Evolutionary conservation across 2,797 vertebrate genomes (phyloP), one percentile per base, ranked within the genome.

Genomic region (Gila robusta): DNA sequence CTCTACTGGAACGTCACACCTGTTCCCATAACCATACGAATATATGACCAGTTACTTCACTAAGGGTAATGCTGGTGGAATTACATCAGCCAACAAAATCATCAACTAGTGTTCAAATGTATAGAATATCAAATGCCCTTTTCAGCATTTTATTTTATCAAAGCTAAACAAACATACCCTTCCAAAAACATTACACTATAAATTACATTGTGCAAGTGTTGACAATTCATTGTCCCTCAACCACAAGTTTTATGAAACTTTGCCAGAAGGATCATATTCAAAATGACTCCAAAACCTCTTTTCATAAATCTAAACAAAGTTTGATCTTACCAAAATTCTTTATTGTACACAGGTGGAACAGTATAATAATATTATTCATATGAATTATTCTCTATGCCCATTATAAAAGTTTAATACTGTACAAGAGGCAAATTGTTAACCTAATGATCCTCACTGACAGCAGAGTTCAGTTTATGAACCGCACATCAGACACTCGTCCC

Each of bases 401-500:
- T 41, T 47, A 67, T 52, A 84, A 83, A 70, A 84, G 11, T 6
- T 14, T 21, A 70, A 70, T 47, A 47, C 83, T 72, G 76, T 85
- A 79, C 76, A 85, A 79, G 19, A 70, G 6, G 26, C 12, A 56
- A 12, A 78, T 23, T 16, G 28, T 6, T 7, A 84, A 52, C 28
- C 6, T 69, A 54, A 52, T 41, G 62, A 28, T 62, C 11, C 1
- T 19, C 26, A 0, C 2, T 6, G 47, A 39, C n/a, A 39, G 52
- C 69, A n/a, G 17, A 66, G 39, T 16, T 5, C 19, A 41, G 16
- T 87, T 94, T 96, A 99, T 19, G 98, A 99, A 19, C 98, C 97
- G 4, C 98, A 99, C 97, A 99, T 99, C 37, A 99, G 85, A 66
- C 98, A 99, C 0, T 99, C 98, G 0, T 99, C 98, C 70, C 96